These are phyloP conservation scores for Siphamia tubifer DNA, from an alignment of 2,113 vertebrate species.

Conservation along the genomic window DNA sequence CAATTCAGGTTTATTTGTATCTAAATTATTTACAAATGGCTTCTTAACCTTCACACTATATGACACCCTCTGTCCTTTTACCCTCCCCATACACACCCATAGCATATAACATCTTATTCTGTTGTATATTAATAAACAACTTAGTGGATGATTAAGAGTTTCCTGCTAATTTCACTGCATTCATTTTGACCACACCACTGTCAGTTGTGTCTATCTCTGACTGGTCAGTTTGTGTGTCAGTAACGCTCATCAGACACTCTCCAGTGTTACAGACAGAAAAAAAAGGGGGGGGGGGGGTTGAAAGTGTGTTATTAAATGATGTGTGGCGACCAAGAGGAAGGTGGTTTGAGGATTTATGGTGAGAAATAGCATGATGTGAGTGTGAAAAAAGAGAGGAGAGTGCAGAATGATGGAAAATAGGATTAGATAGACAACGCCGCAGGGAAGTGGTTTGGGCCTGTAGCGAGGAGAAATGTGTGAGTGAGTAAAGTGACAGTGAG, in stretches of 20 bases:
- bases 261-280: background rate
- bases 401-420: conserved; percentile 60
- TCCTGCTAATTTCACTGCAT: too few relatives aligned
- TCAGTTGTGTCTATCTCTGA: background rate
- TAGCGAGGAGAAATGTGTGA: conserved; percentile 19
- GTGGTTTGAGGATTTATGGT: conserved; percentile 31
- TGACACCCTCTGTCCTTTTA: too few relatives aligned
- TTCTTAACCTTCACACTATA: too few relatives aligned
- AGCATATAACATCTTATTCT: too few relatives aligned
- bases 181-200: too few relatives aligned
- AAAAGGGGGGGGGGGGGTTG: background rate
- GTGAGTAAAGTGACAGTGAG: conserved; percentile 23
- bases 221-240: background rate
- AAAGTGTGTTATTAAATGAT: conserved; percentile 47
- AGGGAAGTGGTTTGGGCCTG: conserved; percentile 46
- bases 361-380: conserved; percentile 43
- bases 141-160: too few relatives aligned
- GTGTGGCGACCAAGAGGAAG: background rate
- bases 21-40: too few relatives aligned
- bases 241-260: background rate
- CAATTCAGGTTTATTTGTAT: too few relatives aligned
- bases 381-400: conserved; percentile 40
- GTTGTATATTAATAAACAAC: too few relatives aligned
- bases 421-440: conserved; percentile 53
- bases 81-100: too few relatives aligned